Evolutionary conservation across 2,888 invertebrate species (phyloP), one percentile per base, ranked within the genome.

Genomic region (Drosophila putrida): DNA sequence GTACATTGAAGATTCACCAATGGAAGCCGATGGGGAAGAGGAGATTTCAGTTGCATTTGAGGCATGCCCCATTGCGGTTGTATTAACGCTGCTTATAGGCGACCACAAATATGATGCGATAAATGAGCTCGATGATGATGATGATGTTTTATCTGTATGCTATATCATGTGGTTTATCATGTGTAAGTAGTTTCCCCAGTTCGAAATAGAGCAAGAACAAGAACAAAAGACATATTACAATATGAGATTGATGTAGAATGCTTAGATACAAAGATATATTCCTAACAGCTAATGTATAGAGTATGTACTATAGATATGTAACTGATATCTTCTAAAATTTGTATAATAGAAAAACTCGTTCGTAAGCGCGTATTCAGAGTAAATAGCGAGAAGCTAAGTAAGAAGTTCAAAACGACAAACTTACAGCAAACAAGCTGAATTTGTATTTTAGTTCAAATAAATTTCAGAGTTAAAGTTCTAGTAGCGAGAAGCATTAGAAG

Each of bases 101-200:
- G 86, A 73, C 85, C 85, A 85, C 70, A 85, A 74, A 67, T 80
- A 85, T 66, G 89, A 86, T 50, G 83, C 80, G 62, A 84, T 64
- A 41, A 73, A 77, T 73, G 84, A 77, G 36, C 78, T 47, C 51
- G 86, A 75, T 39, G 71, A 49, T 31, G 31, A 11, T 50, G 71
- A 62, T 71, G 80, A 68, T 59, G 79, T 75, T 71, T 82, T 88
- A 35, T 86, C 82, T 60, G 82, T 60, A 70, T 83, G 87, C 83
- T 83, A 53, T 33, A 62, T 35, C 35, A 44, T 63, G 39, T 43
- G 15, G 35, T 55, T 38, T 11, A 43, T 59, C 10, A 41, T 41
- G 36, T 58, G 13, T 6, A 44, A 31, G 46, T 43, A 15, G 13
- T 35, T 61, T 41, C n/a, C 46, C 13, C 51, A 65, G 61, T 58